Evolutionary conservation across 2,888 invertebrate genomes (phyloP).

Genomic region (Noctua fimbriata): DNA sequence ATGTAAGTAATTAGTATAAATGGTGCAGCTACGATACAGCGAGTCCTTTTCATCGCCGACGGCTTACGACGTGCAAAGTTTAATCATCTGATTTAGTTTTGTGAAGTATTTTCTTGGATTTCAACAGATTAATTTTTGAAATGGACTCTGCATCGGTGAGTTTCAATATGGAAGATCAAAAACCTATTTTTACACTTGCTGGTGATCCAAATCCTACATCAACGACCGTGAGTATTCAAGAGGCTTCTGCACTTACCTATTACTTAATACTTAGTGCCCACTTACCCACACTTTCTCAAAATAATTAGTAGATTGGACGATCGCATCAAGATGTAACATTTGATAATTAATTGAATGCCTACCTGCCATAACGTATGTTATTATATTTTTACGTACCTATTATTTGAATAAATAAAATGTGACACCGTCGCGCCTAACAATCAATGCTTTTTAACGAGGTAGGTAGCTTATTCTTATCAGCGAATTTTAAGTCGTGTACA

Average conservation of each 20-base stretch:
- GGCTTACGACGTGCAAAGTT: slow-evolving; percentile 48
- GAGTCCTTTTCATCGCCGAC: slow-evolving; percentile 68
- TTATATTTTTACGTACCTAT: neutral
- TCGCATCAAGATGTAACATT: neutral
- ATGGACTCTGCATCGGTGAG: slow-evolving; percentile 77
- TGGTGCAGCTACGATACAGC: slow-evolving; percentile 60
- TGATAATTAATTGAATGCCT: neutral
- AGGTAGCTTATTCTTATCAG: neutral
- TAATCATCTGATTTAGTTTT: slow-evolving; percentile 16
- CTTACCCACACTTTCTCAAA: neutral
- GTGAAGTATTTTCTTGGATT: slow-evolving; percentile 14
- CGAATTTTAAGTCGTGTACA: neutral
- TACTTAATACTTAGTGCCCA: neutral
- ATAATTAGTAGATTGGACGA: neutral
- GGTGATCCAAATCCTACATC: slow-evolving; percentile 74
- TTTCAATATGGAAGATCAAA: slow-evolving; percentile 77
- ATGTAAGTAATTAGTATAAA: slow-evolving; percentile 73
- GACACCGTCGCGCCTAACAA: too few relatives aligned
- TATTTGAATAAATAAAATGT: neutral
- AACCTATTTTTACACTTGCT: slow-evolving; percentile 78
- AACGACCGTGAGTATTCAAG: slow-evolving; percentile 75
- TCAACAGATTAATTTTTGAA: slow-evolving; percentile 22
- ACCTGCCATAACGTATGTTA: neutral
- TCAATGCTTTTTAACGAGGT: slow-evolving; percentile 1
- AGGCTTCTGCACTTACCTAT: neutral